These are phyloP conservation scores for Drosophila austrosaltans DNA, from an alignment of 2,888 invertebrate genomes.

Conservation along the genomic window DNA sequence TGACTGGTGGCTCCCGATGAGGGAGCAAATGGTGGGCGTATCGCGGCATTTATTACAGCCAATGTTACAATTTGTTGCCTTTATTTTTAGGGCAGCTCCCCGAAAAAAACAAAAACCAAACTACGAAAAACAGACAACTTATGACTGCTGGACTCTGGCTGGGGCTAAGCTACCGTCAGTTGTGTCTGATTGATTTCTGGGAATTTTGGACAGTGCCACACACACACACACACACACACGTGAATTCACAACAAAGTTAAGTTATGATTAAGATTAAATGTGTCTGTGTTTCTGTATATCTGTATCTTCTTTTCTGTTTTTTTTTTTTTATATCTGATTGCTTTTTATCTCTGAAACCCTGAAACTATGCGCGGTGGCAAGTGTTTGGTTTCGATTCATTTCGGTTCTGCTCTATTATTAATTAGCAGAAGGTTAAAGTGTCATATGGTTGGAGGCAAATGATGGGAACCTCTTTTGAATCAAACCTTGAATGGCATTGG, in stretches of 20 bases:
- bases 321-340: background rate
- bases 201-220: slow-evolving; percentile 53
- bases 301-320: slow-evolving; percentile 25
- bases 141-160: slow-evolving; percentile 59
- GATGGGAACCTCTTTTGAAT: slow-evolving; percentile 2
- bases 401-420: slow-evolving; percentile 64
- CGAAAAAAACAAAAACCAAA: slow-evolving; percentile 26
- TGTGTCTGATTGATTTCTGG: slow-evolving; percentile 80
- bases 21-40: slow-evolving; percentile 78
- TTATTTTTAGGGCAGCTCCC: slow-evolving; percentile 62
- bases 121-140: slow-evolving; percentile 54
- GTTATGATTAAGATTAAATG: slow-evolving; percentile 69
- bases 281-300: slow-evolving; percentile 40
- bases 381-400: slow-evolving; percentile 60
- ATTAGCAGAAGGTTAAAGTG: slow-evolving; percentile 49
- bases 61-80: slow-evolving; percentile 82
- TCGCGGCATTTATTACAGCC: slow-evolving; percentile 81
- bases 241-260: slow-evolving; percentile 70
- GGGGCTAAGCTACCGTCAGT: slow-evolving; percentile 76
- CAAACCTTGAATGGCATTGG: background rate
- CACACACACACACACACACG: slow-evolving; percentile 57
- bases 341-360: background rate
- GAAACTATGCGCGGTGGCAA: slow-evolving; percentile 66
- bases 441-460: slow-evolving; percentile 14
- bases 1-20: slow-evolving; percentile 36